phyloP scores from a whole-genome alignment of 2,113 vertebrate species.

The Malurus elegans region DNA sequence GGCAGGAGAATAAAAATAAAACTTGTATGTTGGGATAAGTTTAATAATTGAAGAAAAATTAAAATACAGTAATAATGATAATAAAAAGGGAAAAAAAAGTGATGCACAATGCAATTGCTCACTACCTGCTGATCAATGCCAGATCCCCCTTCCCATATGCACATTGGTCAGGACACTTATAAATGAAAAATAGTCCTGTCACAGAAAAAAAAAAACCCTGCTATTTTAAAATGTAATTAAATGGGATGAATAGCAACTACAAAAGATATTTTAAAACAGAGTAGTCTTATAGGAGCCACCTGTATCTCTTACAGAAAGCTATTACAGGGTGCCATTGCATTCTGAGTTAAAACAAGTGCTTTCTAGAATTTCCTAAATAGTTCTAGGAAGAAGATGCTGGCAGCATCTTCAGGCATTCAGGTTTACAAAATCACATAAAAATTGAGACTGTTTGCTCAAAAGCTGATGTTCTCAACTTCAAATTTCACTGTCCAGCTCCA shows the following conservation, averaged over 20 bases:
- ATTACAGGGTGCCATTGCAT: not conserved
- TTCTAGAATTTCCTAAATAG: not conserved
- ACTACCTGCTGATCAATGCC: fast-evolving
- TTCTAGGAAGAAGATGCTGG: not conserved
- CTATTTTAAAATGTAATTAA: not conserved
- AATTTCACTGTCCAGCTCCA: not conserved
- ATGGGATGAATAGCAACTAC: not conserved
- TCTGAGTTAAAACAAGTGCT: not conserved
- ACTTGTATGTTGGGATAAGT: not conserved
- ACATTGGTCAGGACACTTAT: not conserved
- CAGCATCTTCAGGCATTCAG: not conserved
- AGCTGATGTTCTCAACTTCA: not conserved
- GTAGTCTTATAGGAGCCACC: not conserved
- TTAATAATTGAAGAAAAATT: not conserved
- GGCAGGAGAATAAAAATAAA: not conserved
- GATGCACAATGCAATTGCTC: not conserved
- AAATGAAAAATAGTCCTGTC: not conserved
- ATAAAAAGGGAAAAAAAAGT: not conserved
- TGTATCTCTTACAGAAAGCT: not conserved
- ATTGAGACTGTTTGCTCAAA: not conserved
- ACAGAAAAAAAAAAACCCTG: not conserved
- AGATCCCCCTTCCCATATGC: not conserved
- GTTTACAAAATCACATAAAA: not conserved
- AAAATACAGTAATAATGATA: not conserved
- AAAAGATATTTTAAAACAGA: not conserved